Conservation (phyloP, 2,888 invertebrate genomes). For the Ctena decussata region DNA sequence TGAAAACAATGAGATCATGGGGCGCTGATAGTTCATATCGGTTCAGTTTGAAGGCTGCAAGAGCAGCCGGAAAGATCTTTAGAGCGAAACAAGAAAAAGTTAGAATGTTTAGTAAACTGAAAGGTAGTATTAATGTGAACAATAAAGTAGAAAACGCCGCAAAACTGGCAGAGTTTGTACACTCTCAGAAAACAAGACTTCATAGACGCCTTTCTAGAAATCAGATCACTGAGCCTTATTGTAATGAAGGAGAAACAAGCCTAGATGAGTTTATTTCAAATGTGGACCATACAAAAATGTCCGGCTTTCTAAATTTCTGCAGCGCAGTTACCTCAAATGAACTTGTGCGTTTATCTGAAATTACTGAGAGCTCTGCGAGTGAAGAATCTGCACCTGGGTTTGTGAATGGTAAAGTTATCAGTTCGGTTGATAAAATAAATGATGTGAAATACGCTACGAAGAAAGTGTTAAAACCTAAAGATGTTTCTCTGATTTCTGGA, state of each 20-base stretch:
- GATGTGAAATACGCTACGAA: conserved; percentile 58
- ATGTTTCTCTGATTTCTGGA: not conserved
- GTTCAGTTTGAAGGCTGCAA: conserved; percentile 39
- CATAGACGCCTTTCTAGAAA: conserved; percentile 16
- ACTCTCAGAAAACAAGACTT: conserved; percentile 46
- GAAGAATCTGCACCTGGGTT: not conserved
- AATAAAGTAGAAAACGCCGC: conserved; percentile 22
- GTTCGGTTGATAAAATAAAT: conserved; percentile 27
- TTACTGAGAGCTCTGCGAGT: not conserved
- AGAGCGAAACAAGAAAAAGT: conserved; percentile 30
- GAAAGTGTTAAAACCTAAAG: conserved; percentile 43
- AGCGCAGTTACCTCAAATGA: conserved; percentile 36
- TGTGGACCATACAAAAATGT: conserved; percentile 13
- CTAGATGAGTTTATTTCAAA: conserved; percentile 51
- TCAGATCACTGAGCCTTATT: conserved; percentile 49
- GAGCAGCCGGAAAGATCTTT: conserved; percentile 51
- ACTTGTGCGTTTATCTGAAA: conserved; percentile 20
- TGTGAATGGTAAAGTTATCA: not conserved
- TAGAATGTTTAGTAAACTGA: conserved; percentile 25
- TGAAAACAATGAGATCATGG: conserved; percentile 61
- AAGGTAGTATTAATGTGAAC: not conserved
- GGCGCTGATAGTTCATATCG: conserved; percentile 17
- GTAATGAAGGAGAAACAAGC: conserved; percentile 28
- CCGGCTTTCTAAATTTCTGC: conserved; percentile 33
- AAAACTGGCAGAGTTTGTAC: conserved; percentile 30